Conservation (phyloP, 2,797 vertebrate species). For the Bradypodion pumilum region DNA sequence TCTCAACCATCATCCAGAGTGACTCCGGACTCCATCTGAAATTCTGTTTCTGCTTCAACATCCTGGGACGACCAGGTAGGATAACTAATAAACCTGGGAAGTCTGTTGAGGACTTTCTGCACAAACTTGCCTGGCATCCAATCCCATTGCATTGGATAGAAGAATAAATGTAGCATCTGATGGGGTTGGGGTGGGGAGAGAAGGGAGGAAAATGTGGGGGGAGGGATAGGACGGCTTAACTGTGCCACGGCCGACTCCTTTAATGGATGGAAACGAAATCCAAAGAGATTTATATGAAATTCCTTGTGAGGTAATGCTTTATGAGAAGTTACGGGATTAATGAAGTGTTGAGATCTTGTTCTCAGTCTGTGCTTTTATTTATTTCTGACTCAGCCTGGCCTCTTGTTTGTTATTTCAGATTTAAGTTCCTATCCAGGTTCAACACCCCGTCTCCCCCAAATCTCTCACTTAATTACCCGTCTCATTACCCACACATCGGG, state of each 20-base stretch:
- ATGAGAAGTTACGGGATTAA: constrained; percentile 54
- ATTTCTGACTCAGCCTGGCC: constrained; percentile 33
- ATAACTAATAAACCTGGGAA: too few relatives aligned
- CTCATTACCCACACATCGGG: not conserved
- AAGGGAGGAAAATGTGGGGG: not conserved
- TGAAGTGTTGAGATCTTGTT: constrained; percentile 56
- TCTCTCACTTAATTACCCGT: not conserved
- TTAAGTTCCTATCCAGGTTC: constrained; percentile 30
- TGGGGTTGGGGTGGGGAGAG: not conserved
- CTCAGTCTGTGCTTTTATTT: constrained; percentile 47
- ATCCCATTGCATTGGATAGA: not conserved
- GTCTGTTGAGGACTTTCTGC: too few relatives aligned
- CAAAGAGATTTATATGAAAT: constrained; percentile 56
- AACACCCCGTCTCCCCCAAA: not conserved
- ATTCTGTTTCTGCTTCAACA: too few relatives aligned
- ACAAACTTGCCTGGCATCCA: accelerated
- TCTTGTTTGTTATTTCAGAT: constrained; percentile 58
- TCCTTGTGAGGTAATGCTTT: constrained; percentile 48
- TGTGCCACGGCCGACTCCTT: not conserved
- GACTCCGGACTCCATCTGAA: not conserved
- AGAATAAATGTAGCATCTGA: not conserved
- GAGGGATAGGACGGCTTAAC: not conserved
- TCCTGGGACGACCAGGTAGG: accelerated
- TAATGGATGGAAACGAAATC: constrained; percentile 52
- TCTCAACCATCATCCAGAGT: too few relatives aligned